Evolutionary conservation across 1,140 invertebrate species (phyloP).

Genomic region (Bombyx mandarina): DNA sequence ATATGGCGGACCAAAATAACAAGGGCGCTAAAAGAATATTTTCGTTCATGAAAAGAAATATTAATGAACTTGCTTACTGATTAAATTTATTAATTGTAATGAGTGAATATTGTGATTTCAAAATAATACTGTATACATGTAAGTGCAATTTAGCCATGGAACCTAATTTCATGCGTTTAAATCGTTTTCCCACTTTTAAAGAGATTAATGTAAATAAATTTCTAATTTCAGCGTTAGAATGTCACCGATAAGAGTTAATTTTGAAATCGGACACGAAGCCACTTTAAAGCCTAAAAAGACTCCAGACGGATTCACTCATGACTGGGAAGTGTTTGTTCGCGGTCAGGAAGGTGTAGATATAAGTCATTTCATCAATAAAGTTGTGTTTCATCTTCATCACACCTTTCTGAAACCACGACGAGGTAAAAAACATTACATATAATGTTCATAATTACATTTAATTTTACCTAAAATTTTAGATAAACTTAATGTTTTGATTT

Average conservation of each 20-base stretch:
- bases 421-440: conserved; percentile 68
- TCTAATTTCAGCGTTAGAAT: conserved; percentile 43
- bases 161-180: too few relatives aligned
- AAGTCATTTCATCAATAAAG: conserved; percentile 93
- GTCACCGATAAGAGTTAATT: conserved; percentile 85
- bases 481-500: conserved; percentile 8
- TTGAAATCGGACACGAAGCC: conserved; percentile 94
- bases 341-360: conserved; percentile 89
- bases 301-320: conserved; percentile 93
- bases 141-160: too few relatives aligned
- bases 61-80: conserved; percentile 10
- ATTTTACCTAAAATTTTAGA: conserved; percentile 7
- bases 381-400: conserved; percentile 93
- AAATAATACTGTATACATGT: too few relatives aligned
- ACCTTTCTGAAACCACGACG: conserved; percentile 93
- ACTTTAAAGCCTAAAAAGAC: conserved; percentile 83
- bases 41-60: conserved; percentile 22
- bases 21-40: conserved; percentile 68
- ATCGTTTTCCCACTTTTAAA: background rate
- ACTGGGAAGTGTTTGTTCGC: conserved; percentile 97
- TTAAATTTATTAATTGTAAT: too few relatives aligned
- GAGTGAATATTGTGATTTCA: too few relatives aligned
- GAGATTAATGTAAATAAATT: conserved; percentile 6
- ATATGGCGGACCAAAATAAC: conserved; percentile 69
- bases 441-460: conserved; percentile 12